Percentiles rank a stretch among this genome's conserved stretches.
These are phyloP conservation scores for Struthidea cinerea DNA, from an alignment of 2,113 vertebrate species.

Conservation along the genomic window DNA sequence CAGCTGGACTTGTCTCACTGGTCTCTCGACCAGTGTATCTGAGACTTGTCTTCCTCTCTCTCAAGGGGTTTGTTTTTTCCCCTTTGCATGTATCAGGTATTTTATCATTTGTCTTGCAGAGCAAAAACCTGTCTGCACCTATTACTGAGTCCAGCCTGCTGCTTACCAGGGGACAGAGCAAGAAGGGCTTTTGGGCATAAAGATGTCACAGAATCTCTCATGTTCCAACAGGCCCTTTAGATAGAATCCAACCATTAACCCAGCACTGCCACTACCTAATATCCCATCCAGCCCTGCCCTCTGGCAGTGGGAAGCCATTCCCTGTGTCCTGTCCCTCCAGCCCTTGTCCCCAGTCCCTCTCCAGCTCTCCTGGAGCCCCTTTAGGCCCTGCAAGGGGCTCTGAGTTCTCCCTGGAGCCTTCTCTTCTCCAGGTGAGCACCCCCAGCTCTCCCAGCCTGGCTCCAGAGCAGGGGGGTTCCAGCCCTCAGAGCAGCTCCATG, in stretches of 20 bases:
- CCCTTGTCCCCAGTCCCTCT: not conserved
- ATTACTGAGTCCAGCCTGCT: slow-evolving; percentile 59
- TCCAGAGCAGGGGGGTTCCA: not conserved
- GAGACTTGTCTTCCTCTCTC: no score
- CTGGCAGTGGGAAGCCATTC: not conserved
- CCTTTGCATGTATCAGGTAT: slow-evolving; percentile 27
- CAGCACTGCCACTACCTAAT: not conserved
- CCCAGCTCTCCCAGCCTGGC: not conserved
- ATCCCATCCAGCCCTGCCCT: not conserved
- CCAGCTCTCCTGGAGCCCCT: not conserved
- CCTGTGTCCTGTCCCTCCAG: not conserved
- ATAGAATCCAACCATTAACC: not conserved
- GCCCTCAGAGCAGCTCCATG: fast-evolving
- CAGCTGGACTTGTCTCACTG: not conserved
- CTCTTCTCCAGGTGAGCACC: fast-evolving
- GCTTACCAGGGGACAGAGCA: slow-evolving; percentile 66
- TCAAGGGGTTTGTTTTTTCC: no score
- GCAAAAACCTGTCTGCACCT: slow-evolving; percentile 19
- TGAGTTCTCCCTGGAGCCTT: not conserved
- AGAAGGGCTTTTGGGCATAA: slow-evolving; percentile 62
- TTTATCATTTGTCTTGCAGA: slow-evolving; percentile 57
- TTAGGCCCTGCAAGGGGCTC: not conserved
- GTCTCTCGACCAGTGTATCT: not conserved
- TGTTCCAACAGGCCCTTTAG: not conserved
- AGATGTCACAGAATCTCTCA: not conserved